Conservation (phyloP, 2,888 invertebrate genomes). For the Drosophila setosimentum region DNA sequence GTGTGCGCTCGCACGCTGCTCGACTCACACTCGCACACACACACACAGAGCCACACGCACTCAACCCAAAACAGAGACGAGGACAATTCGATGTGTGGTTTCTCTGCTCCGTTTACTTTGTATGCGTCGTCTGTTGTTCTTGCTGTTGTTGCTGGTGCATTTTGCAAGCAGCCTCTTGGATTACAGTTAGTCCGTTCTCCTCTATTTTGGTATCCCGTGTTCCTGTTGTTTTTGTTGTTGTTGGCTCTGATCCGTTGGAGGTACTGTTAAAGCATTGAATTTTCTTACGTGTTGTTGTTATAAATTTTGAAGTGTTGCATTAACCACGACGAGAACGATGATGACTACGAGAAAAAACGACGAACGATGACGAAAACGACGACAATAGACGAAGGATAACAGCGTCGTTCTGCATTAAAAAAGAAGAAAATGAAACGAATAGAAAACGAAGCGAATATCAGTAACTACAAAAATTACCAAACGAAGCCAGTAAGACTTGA, state of each 20-base stretch:
- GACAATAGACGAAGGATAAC: slow-evolving; percentile 65
- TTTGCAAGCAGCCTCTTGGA: slow-evolving; percentile 35
- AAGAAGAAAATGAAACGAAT: slow-evolving; percentile 1
- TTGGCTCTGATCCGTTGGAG: slow-evolving; percentile 43
- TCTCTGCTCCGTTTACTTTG: slow-evolving; percentile 26
- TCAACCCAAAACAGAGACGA: background rate
- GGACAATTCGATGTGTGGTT: slow-evolving; percentile 21
- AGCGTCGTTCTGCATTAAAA: slow-evolving; percentile 55
- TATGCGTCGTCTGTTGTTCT: slow-evolving; percentile 13
- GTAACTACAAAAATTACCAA: background rate
- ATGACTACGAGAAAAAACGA: slow-evolving; percentile 28
- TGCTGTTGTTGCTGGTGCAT: slow-evolving; percentile 27
- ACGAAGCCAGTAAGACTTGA: background rate
- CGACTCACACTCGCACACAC: slow-evolving; percentile 19
- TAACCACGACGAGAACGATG: slow-evolving; percentile 45
- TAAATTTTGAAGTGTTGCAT: slow-evolving; percentile 34
- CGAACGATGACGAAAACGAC: slow-evolving; percentile 52
- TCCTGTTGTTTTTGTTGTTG: background rate
- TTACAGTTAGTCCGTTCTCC: slow-evolving; percentile 7
- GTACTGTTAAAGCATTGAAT: slow-evolving; percentile 42
- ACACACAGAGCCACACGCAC: slow-evolving; percentile 6
- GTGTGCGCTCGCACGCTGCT: slow-evolving; percentile 22
- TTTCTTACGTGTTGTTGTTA: slow-evolving; percentile 16
- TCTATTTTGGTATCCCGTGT: slow-evolving; percentile 12
- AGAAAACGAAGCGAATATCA: slow-evolving; percentile 2